Evolutionary conservation across 2,888 invertebrate species (phyloP).

Genomic region (Cybosia mesomella): DNA sequence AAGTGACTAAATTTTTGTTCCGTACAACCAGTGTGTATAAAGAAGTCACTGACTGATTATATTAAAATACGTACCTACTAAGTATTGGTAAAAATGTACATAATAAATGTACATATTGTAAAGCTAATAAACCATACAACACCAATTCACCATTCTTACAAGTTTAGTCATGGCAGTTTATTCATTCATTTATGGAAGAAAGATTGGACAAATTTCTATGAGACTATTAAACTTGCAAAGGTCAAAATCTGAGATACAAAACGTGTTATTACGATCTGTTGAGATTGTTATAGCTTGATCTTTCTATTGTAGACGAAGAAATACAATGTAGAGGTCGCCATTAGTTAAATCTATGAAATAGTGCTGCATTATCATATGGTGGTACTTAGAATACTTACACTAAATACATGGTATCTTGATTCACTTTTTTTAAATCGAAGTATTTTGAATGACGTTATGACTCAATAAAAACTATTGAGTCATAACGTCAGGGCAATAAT

Average conservation of each 20-base stretch:
- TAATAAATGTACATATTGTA: no score
- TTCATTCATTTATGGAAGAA: neutral
- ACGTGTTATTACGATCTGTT: conserved; percentile 1
- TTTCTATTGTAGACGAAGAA: neutral
- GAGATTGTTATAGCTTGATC: neutral
- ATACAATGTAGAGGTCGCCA: neutral
- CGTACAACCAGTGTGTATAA: no score
- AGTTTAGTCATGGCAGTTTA: neutral
- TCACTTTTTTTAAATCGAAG: neutral
- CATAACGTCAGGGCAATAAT: neutral
- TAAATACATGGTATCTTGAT: neutral
- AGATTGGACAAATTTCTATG: neutral
- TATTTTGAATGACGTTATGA: neutral
- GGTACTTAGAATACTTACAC: neutral
- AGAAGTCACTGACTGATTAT: no score
- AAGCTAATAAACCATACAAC: no score
- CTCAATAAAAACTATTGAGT: no score
- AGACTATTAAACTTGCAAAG: neutral
- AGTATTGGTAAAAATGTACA: no score
- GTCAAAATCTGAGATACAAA: neutral
- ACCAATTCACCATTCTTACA: neutral
- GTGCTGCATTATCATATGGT: neutral
- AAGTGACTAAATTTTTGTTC: no score
- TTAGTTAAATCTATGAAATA: neutral
- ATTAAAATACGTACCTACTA: no score